Base-by-base conservation (phyloP, 2,113 vertebrate species). In the Ahaetulla prasina region DNA sequence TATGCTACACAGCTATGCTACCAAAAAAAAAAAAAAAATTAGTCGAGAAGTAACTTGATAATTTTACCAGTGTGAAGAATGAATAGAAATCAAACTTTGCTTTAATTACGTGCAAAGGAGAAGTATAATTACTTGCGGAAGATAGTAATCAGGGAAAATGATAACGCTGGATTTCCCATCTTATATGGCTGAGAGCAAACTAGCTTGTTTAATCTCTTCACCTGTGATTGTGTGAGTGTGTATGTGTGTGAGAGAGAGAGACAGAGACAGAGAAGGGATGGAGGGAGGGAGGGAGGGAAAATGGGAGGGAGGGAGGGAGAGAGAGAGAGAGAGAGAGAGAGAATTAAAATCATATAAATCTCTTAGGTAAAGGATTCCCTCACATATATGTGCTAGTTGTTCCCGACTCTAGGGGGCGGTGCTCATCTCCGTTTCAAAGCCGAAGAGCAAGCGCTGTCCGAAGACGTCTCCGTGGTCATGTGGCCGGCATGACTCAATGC, bases 31-130 rank as follows among this genome's bases (percentile, higher is more conserved):
- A 98, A 98, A 98, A 98, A 98, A 97, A 97, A 98, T 98, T 98
- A 97, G 96, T 98, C 97, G 96, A 97, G 95, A 97, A 97, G 95
- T 97, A 98, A 98, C 96, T 97, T 97, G 97, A 98, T 97, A 97
- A 96, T 97, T 97, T 97, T 96, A 96, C 95, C 95, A 97, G 95
- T 96, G 94, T 96, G 96, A 97, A 97, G 95, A 97, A 96, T 96
- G 95, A 97, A 97, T 94, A 94, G 94, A 97, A 97, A 97, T 97
- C 96, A 96, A 96, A 95, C 94, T 97, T 97, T 94, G 95, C 91
- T 97, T 97, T 97, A 97, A 97, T 97, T 97, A 97, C 96, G 94
- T 97, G 94, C 95, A 97, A 97, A 97, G 94, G 96, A 97, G 95
- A 97, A 97, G 96, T 96, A 96, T 97, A 98, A 98, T 97, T 98